Base-by-base conservation (phyloP, 2,113 vertebrate genomes). In the Phoxinus phoxinus region DNA sequence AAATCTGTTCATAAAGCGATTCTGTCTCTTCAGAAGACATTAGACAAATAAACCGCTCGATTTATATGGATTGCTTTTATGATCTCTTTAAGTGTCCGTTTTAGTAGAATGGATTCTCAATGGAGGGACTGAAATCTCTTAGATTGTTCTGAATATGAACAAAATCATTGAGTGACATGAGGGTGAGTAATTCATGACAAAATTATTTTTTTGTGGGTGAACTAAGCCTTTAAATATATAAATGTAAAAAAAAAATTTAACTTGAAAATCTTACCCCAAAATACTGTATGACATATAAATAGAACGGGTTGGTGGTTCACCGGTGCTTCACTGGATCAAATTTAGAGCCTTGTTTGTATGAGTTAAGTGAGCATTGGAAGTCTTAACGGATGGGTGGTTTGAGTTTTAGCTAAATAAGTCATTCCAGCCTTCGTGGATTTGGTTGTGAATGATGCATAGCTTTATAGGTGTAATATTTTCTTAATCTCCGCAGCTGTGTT, bases 381-480 rank as follows among this genome's bases (percentile, higher is more conserved):
- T 10, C n/a, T 46, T 73, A 46, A 73, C 6, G 21, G 37, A 44
- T 11, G 23, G 41, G 37, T 25, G 23, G 23, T 46, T 23, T 61
- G 56, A 46, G 58, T 27, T 61, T 44, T 44, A 63, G 56, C 58
- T 44, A 44, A 80, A 63, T 19, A 61, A 44, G 21, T 44, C 6
- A 27, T 44, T 46, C 19, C 21, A 11, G 23, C 35, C 3, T 80
- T 80, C 3, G 3, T 25, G 32, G 58, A 80, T 80, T 41, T 80
- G 35, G 32, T 46, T 80, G 78, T n/a, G 63, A 80, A 63, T 63
- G 78, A 63, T 79, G 53, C 21, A 58, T 61, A 46, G 58, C 35
- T 80, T 44, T 46, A 80, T 63, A 25, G n/a, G 35, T 80, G 77
- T 80, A 44, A 63, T 41, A 19, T 63, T 80, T 44, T 63, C 35